These are phyloP conservation scores for Cyrtorhinus lividipennis DNA, from an alignment of 1,140 invertebrate genomes.

Conservation along the genomic window DNA sequence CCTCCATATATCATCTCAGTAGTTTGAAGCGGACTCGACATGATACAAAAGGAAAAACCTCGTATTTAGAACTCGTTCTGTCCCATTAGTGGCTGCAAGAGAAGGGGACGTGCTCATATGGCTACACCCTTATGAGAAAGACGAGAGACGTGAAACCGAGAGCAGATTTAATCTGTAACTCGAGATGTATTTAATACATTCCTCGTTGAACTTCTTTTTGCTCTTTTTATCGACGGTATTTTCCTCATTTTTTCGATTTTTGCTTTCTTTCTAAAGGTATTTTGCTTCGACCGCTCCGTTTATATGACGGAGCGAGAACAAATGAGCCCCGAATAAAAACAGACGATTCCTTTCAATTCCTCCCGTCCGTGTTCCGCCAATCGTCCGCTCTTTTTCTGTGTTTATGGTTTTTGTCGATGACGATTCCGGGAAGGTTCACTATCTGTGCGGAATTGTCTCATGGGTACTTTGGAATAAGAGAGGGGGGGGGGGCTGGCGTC, in stretches of 20 bases:
- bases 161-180: constrained; percentile 8
- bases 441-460: neutral
- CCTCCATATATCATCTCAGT: no score
- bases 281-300: neutral
- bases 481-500: no score
- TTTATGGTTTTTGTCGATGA: neutral
- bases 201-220: neutral
- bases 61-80: neutral
- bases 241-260: neutral
- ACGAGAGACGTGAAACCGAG: neutral
- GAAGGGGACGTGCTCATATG: neutral
- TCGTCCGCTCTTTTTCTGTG: neutral
- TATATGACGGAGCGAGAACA: constrained; percentile 8
- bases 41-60: neutral
- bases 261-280: neutral
- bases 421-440: constrained; percentile 1
- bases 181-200: constrained; percentile 1
- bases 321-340: constrained; percentile 6
- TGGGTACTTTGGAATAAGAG: no score
- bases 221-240: neutral
- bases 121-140: neutral
- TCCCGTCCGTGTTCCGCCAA: neutral
- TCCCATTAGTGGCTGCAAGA: neutral
- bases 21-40: no score
- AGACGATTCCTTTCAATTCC: neutral